Conservation (phyloP, 1,140 invertebrate genomes). For the Archegozetes longisetosus region DNA sequence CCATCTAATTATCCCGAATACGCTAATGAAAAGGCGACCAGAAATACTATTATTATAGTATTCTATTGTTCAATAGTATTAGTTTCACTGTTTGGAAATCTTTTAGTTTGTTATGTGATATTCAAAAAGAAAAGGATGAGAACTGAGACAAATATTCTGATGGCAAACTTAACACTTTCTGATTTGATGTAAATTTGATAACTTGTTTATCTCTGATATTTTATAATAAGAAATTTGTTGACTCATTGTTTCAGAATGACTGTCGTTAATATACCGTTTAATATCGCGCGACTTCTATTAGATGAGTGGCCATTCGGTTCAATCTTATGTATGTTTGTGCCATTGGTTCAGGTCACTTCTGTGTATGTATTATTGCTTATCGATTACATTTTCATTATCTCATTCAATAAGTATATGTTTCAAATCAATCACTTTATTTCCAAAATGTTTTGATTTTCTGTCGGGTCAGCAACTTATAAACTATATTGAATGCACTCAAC, state of each 20-base stretch:
- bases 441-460: too few relatives aligned
- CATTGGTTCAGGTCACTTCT: constrained; percentile 30
- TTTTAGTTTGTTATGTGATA: constrained; percentile 13
- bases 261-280: constrained; percentile 65
- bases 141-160: constrained; percentile 56
- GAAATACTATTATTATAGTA: not conserved
- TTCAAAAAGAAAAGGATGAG: not conserved
- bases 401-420: too few relatives aligned
- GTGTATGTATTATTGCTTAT: constrained; percentile 34
- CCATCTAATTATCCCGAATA: not conserved
- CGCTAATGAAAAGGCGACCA: not conserved
- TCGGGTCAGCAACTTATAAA: too few relatives aligned
- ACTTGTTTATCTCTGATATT: too few relatives aligned
- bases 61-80: constrained; percentile 7
- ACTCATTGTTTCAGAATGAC: constrained; percentile 54
- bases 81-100: constrained; percentile 11
- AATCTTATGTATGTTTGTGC: constrained; percentile 34
- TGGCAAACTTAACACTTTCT: constrained; percentile 63
- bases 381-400: too few relatives aligned
- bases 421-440: too few relatives aligned
- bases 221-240: not conserved
- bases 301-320: constrained; percentile 34
- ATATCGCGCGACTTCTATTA: constrained; percentile 25
- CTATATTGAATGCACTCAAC: too few relatives aligned
- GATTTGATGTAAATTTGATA: too few relatives aligned